Percentiles rank a stretch among this genome's conserved stretches.
phyloP scores from a whole-genome alignment of 23 tunicate genomes.

The Diplosoma virens region DNA sequence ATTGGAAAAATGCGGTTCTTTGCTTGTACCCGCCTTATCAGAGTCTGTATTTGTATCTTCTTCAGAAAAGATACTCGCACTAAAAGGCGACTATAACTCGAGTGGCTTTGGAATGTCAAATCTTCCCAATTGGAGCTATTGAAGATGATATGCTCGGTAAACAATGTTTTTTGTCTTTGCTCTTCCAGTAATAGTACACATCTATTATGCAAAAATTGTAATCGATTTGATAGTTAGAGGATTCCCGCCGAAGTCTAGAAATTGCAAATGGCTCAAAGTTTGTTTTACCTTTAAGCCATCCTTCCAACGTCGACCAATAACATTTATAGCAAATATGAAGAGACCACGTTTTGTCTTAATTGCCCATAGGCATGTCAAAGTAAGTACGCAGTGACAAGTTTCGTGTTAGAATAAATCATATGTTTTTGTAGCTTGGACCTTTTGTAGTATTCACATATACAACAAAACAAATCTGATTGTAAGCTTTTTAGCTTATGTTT shows the following conservation, averaged over 20 bases:
- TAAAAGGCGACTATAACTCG: background rate
- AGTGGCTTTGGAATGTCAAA: background rate
- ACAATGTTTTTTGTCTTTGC: background rate
- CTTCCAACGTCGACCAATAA: slow-evolving; percentile 16
- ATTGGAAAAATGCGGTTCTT: slow-evolving; percentile 10
- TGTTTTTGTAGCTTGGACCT: slow-evolving; percentile 3
- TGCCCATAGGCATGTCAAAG: slow-evolving; percentile 22
- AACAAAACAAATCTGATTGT: too few relatives aligned
- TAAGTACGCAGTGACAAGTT: slow-evolving; percentile 23
- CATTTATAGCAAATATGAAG: slow-evolving; percentile 10
- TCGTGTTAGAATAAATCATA: background rate
- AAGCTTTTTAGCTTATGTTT: too few relatives aligned
- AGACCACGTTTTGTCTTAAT: slow-evolving; percentile 21
- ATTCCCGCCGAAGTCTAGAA: slow-evolving; percentile 14
- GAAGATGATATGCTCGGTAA: slow-evolving; percentile 32
- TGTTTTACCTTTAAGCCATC: background rate
- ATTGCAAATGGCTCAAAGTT: slow-evolving; percentile 10
- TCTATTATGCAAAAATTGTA: slow-evolving; percentile 17
- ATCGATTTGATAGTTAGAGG: slow-evolving; percentile 6
- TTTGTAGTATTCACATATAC: too few relatives aligned
- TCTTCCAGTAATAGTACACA: slow-evolving; percentile 15
- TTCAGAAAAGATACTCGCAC: background rate
- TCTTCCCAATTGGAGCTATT: slow-evolving; percentile 13
- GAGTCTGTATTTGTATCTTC: too few relatives aligned
- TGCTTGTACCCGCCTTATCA: slow-evolving; percentile 12